Base-by-base conservation (phyloP, 2,888 invertebrate species). In the Allacma fusca region DNA sequence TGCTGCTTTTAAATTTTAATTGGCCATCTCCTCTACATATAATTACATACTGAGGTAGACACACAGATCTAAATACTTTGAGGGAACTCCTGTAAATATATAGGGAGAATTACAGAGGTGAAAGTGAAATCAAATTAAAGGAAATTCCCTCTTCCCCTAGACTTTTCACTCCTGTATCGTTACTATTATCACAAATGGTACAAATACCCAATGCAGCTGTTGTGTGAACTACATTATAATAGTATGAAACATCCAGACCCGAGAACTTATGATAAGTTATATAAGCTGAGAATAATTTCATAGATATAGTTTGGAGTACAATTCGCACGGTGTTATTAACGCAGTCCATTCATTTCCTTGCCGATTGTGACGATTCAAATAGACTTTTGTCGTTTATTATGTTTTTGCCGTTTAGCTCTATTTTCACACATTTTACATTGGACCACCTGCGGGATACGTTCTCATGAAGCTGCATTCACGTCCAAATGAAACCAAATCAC, bases 361-460 rank as follows among this genome's bases (percentile, higher is more conserved):
- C 62, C 16, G 7, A 62, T 62, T 62, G 24, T 62, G 2, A 24
- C 23, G 62, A 23, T 62, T 9, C 62, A n/a, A 24, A 26, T 62
- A 26, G 12, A 26, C 21, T 24, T 62, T 62, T 62, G 9, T 2
- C 13, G 1, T 24, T 62, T 50, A 50, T 50, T 50, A 50, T 5
- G 50, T 12, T 50, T 50, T 50, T 16, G 19, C 2, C 50, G 2
- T 50, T 34, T 50, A 50, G 50, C n/a, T 62, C 24, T 13, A 2
- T 62, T 62, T 24, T 62, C 62, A 21, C 62, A 24, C 13, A 62
- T 24, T 62, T 62, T 62, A 23, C 62, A 62, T 62, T 2, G 26
- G 62, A 62, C 62, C 62, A 62, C 62, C 62, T 62, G 24, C 62
- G 9, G 62, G 62, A 23, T 24, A 62, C 62, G 23, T 57, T 16